phyloP scores from a whole-genome alignment of 1,140 invertebrate genomes.

The Eriocheir sinensis region DNA sequence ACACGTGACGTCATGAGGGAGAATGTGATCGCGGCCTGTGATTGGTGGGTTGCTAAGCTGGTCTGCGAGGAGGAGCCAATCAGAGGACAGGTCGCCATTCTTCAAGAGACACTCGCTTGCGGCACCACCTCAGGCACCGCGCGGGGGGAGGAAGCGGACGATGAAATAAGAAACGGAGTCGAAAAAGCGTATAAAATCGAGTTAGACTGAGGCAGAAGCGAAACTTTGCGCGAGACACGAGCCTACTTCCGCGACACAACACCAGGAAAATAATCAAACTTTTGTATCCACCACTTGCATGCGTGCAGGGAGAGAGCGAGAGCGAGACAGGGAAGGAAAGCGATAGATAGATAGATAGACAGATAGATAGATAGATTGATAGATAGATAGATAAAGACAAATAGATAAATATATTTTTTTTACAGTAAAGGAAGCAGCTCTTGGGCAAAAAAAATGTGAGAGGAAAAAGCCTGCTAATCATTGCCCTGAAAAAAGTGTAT shows the following conservation, averaged over 20 bases:
- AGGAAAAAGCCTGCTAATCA: no score
- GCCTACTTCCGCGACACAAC: not conserved
- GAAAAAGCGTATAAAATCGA: conserved; percentile 1
- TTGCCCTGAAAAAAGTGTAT: no score
- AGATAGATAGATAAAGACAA: no score
- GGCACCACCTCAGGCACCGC: not conserved
- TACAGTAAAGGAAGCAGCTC: no score
- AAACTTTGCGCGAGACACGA: not conserved
- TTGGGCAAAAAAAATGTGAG: no score
- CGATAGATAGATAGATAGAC: no score
- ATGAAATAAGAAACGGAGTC: no score
- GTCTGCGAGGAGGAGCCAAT: not conserved
- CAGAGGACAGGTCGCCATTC: not conserved
- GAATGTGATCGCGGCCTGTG: not conserved
- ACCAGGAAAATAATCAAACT: not conserved
- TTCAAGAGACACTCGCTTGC: not conserved
- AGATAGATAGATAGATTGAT: no score
- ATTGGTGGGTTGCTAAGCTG: not conserved
- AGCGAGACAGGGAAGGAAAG: no score
- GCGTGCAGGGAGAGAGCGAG: no score
- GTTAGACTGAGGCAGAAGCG: not conserved
- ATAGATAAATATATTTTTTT: no score
- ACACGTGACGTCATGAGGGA: not conserved
- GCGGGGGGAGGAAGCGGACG: no score
- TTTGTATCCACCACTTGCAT: not conserved